Conservation (phyloP, 1,140 invertebrate species). For the Brachionus rubens region DNA sequence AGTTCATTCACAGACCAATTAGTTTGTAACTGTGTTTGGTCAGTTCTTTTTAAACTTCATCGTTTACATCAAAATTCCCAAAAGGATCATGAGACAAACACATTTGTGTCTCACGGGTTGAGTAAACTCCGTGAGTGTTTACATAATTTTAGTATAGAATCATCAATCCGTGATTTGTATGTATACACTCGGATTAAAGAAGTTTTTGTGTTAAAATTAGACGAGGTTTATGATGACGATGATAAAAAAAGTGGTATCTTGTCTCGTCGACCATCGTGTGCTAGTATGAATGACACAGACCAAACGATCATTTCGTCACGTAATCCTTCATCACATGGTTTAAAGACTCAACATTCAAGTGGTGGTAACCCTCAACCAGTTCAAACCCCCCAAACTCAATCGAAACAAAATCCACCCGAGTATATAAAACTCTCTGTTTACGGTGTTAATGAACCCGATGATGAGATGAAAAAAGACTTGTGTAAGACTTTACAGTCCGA, state of each 20-base stretch:
- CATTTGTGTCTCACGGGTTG: constrained; percentile 5
- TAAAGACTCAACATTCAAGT: neutral
- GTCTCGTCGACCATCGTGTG: neutral
- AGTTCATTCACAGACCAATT: neutral
- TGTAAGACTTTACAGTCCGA: constrained; percentile 42
- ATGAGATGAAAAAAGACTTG: constrained; percentile 40
- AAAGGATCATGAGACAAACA: neutral
- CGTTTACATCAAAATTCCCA: constrained; percentile 31
- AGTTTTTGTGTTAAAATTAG: constrained; percentile 27
- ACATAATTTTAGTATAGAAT: constrained; percentile 39
- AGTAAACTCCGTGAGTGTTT: constrained; percentile 24
- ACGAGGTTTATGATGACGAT: constrained; percentile 1
- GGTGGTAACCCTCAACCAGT: neutral
- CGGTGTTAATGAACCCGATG: constrained; percentile 26
- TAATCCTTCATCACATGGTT: neutral
- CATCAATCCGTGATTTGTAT: neutral
- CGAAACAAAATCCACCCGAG: neutral
- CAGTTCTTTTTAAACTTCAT: constrained; percentile 38
- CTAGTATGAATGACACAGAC: constrained; percentile 14
- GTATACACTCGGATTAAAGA: constrained; percentile 21
- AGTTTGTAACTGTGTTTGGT: constrained; percentile 43
- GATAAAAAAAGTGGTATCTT: neutral
- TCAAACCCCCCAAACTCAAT: neutral
- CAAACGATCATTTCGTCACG: neutral
- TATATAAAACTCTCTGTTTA: constrained; percentile 10